Evolutionary conservation across 30 jellyfish, hydroid and myxozoan genomes (phyloP).

Genomic region (Chrysaora quinquecirrha): DNA sequence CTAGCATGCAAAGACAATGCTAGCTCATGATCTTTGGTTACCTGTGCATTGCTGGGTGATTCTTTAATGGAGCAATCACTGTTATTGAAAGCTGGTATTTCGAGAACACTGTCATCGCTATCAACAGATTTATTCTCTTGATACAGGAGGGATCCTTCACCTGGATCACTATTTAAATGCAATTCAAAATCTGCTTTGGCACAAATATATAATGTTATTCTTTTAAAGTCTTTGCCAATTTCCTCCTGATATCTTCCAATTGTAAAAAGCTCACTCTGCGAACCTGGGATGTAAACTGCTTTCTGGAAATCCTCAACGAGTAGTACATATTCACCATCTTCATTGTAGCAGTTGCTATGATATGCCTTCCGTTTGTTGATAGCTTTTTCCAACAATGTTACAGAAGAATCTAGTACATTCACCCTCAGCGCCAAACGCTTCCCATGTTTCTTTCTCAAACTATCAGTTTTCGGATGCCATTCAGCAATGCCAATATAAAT

Average conservation of each 20-base stretch:
- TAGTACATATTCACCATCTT: not conserved
- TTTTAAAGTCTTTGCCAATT: not conserved
- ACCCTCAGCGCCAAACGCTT: not conserved
- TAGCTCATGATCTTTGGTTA: constrained; percentile 20
- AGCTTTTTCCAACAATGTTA: not conserved
- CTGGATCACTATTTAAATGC: not conserved
- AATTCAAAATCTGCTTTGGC: not conserved
- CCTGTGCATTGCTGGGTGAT: constrained; percentile 19
- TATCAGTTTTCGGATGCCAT: not conserved
- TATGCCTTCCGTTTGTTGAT: not conserved
- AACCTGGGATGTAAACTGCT: not conserved
- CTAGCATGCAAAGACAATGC: constrained; percentile 18
- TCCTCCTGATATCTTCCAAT: not conserved
- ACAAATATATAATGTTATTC: not conserved
- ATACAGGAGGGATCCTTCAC: not conserved
- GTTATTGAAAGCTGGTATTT: constrained; percentile 13
- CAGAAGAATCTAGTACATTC: not conserved
- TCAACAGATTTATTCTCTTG: not conserved
- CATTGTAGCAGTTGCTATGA: not conserved
- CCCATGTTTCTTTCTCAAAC: not conserved
- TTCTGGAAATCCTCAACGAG: not conserved
- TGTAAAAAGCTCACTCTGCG: not conserved
- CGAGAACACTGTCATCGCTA: not conserved
- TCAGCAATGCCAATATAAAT: not conserved
- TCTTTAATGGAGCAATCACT: constrained; percentile 5